These are phyloP conservation scores for Myrmophylax atrothorax DNA, from an alignment of 2,113 vertebrate species.

Conservation along the genomic window DNA sequence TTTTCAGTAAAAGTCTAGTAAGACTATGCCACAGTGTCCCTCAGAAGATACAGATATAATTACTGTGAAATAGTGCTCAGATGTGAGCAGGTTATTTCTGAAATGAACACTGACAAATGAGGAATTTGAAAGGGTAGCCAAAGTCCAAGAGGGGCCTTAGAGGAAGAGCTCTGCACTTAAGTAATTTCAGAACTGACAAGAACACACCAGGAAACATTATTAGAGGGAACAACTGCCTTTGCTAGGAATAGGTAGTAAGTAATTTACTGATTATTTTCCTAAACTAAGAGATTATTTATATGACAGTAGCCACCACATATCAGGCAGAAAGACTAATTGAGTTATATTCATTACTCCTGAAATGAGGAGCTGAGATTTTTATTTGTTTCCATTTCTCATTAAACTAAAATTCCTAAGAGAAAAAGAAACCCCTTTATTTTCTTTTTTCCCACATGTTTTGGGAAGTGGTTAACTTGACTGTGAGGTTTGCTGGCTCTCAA, in stretches of 20 bases:
- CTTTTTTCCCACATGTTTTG: not conserved
- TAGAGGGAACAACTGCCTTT: not conserved
- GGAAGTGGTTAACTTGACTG: not conserved
- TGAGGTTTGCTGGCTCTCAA: not conserved
- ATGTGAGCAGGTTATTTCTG: not conserved
- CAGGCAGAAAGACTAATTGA: not conserved
- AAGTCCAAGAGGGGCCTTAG: not conserved
- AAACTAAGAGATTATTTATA: not conserved
- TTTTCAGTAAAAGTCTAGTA: not conserved
- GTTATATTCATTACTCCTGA: not conserved
- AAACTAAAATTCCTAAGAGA: not conserved
- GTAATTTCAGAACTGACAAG: not conserved
- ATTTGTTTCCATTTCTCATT: not conserved
- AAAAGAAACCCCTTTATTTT: not conserved
- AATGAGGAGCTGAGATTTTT: not conserved
- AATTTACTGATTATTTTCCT: not conserved
- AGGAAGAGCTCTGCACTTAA: not conserved
- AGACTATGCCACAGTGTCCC: not conserved
- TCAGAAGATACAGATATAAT: not conserved
- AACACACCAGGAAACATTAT: not conserved
- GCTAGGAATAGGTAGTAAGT: not conserved
- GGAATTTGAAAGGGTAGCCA: not conserved
- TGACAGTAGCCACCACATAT: not conserved
- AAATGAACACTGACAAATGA: rapidly evolving
- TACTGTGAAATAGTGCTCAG: not conserved